A percentile compares a stretch with the other conserved stretches of the same genome.
Evolutionary conservation across 1,140 invertebrate genomes (phyloP).

Genomic region (Cheumatopsyche charites): DNA sequence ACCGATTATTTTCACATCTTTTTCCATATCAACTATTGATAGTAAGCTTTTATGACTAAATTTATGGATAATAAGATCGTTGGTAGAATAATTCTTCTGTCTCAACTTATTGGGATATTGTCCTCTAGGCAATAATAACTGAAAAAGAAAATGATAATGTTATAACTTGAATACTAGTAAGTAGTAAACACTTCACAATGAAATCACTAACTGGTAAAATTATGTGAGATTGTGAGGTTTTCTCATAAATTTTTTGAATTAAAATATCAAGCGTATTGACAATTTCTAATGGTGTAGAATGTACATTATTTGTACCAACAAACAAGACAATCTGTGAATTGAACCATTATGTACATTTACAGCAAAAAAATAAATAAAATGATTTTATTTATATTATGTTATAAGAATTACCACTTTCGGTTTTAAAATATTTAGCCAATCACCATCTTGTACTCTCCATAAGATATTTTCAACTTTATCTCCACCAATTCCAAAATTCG

Average conservation of each 20-base stretch:
- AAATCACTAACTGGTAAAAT: slow-evolving; percentile 20
- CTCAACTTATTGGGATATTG: slow-evolving; percentile 67
- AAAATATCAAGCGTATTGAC: slow-evolving; percentile 70
- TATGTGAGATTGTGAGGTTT: not conserved
- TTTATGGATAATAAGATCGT: slow-evolving; percentile 62
- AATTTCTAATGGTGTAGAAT: slow-evolving; percentile 68
- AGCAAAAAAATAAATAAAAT: slow-evolving; percentile 2
- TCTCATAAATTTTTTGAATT: slow-evolving; percentile 60
- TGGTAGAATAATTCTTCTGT: slow-evolving; percentile 66
- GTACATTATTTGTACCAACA: slow-evolving; percentile 75
- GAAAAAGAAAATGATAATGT: slow-evolving; percentile 50
- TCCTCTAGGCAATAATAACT: slow-evolving; percentile 72
- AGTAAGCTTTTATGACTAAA: slow-evolving; percentile 52
- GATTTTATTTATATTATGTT: not conserved
- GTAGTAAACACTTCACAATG: slow-evolving; percentile 14
- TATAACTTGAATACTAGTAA: slow-evolving; percentile 2
- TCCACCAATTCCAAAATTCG: slow-evolving; percentile 77
- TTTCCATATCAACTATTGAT: slow-evolving; percentile 58
- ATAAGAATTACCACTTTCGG: slow-evolving; percentile 32
- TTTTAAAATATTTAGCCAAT: slow-evolving; percentile 67
- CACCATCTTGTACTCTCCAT: slow-evolving; percentile 74
- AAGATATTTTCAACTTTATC: slow-evolving; percentile 75
- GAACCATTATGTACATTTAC: not conserved
- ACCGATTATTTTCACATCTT: slow-evolving; percentile 31
- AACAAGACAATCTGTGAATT: slow-evolving; percentile 66